phyloP scores from a whole-genome alignment of 2,113 vertebrate species.

The Ceyx cyanopectus region DNA sequence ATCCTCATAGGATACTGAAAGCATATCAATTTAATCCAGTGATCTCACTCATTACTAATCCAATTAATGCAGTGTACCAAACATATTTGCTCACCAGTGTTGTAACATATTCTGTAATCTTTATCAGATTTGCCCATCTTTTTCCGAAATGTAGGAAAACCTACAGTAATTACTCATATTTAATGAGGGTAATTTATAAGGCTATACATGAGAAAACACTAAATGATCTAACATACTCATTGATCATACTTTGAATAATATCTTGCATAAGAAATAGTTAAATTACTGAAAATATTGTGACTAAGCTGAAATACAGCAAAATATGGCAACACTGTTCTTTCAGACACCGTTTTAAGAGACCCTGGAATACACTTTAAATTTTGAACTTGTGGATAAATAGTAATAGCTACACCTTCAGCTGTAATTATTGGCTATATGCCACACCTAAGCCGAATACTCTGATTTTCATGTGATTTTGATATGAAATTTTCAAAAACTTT shows the following conservation, averaged over 20 bases:
- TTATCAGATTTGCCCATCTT: not conserved
- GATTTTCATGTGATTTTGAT: not conserved
- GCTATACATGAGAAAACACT: not conserved
- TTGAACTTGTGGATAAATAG: not conserved
- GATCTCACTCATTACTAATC: not conserved
- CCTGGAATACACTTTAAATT: not conserved
- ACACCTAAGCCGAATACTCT: not conserved
- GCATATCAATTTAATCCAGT: not conserved
- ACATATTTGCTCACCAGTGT: not conserved
- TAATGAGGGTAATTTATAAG: conserved; percentile 15
- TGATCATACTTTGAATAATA: not conserved
- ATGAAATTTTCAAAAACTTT: not conserved
- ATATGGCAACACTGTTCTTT: not conserved
- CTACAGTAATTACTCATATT: not conserved
- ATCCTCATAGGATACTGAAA: not conserved
- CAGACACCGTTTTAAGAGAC: not conserved
- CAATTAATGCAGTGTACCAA: not conserved
- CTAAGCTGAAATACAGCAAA: not conserved
- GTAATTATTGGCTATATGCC: not conserved
- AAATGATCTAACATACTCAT: not conserved
- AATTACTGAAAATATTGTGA: not conserved
- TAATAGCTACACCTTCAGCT: not conserved
- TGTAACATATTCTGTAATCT: not conserved
- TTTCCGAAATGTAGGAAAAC: conserved; percentile 12
- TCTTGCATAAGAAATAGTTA: not conserved